Percentiles rank a stretch among this genome's conserved stretches.
These are phyloP conservation scores for Haplotaxodon microlepis DNA, from an alignment of 2,113 vertebrate genomes.

Conservation along the genomic window DNA sequence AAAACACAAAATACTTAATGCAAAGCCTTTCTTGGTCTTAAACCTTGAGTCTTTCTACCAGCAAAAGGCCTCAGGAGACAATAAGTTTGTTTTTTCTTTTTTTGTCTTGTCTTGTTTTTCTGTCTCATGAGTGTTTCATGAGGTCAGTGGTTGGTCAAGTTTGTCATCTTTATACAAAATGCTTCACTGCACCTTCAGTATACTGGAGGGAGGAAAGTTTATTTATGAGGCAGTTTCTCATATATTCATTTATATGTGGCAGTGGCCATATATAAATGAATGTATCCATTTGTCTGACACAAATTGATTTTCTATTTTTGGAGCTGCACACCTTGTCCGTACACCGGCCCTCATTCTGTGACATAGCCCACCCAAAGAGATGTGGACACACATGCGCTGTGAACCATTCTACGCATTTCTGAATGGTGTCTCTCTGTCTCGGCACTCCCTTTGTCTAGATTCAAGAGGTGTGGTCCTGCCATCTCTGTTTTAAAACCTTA, in stretches of 20 bases:
- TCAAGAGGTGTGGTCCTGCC: neutral
- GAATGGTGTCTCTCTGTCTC: neutral
- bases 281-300: neutral
- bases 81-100: neutral
- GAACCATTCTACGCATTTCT: neutral
- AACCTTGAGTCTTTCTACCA: neutral
- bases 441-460: neutral
- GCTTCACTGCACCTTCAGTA: neutral
- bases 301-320: neutral
- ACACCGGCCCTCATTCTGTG: neutral
- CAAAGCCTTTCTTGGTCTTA: neutral
- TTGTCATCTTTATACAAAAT: neutral
- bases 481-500: neutral
- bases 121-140: neutral
- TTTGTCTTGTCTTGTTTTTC: neutral
- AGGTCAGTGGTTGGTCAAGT: neutral
- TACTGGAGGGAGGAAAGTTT: neutral
- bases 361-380: neutral
- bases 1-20: conserved; percentile 18
- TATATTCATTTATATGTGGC: neutral
- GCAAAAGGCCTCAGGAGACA: neutral
- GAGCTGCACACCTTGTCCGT: neutral
- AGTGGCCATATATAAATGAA: neutral
- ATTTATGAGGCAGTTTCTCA: neutral
- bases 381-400: neutral